phyloP scores from a whole-genome alignment of 2,113 vertebrate species.

The Suncus etruscus region DNA sequence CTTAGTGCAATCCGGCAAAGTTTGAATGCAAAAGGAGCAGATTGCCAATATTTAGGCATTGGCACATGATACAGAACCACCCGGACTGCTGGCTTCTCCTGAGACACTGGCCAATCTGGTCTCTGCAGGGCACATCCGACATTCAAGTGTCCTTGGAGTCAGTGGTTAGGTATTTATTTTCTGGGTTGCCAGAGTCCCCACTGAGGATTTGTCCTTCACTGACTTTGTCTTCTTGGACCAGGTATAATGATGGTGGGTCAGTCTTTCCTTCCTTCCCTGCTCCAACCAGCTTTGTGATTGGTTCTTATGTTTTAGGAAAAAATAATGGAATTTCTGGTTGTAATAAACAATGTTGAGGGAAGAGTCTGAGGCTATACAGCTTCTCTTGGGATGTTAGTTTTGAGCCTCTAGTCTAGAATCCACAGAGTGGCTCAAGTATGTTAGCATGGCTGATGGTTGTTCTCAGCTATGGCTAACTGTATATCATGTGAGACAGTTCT shows the following conservation, averaged over 20 bases:
- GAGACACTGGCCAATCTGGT: constrained; percentile 48
- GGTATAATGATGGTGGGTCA: neutral
- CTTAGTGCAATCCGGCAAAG: neutral
- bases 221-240: neutral
- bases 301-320: neutral
- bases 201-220: neutral
- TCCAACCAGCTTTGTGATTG: neutral
- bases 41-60: constrained; percentile 56
- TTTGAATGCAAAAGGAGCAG: constrained; percentile 43
- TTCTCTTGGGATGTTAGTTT: neutral
- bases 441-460: neutral
- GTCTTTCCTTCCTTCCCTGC: neutral
- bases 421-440: neutral
- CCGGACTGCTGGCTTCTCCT: constrained; percentile 14
- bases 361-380: neutral
- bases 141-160: neutral
- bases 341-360: neutral
- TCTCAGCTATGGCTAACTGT: neutral
- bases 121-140: neutral
- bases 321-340: neutral
- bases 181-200: neutral
- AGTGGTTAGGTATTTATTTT: neutral
- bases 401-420: neutral
- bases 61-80: neutral
- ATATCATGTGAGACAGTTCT: neutral